Evolutionary conservation across 2,113 vertebrate genomes (phyloP), one percentile per base, ranked within the genome.

Genomic region (Malurus cyaneus): DNA sequence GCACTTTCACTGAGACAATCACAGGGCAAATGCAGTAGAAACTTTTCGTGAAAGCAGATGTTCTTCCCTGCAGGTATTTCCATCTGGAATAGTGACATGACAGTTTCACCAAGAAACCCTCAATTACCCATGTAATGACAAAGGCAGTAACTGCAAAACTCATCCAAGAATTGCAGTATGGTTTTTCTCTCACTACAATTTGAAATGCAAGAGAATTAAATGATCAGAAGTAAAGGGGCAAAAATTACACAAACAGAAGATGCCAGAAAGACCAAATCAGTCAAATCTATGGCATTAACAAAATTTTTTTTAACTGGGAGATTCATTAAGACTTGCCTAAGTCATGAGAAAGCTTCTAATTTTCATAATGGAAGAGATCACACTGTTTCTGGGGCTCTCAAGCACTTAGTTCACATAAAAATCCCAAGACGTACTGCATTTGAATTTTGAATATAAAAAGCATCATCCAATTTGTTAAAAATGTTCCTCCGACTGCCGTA

Each of bases 391-490:
- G 49, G 41, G 52, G 19, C 47, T 86, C 67, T 28, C 52, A 73
- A 66, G 41, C 1, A 1, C 56, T 44, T 26, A 19, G 46, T 65
- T 69, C 0, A 0, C 39, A 66, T 14, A 50, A 11, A 77, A 92
- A 23, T 60, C 50, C 60, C 61, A 66, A 21, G 8, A 47, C 16
- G 78, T 29, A 36, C 26, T 60, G 52, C 20, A 41, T 56, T 28
- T 88, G 41, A 90, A 67, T 89, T 74, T 50, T 88, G 64, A 89
- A 92, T 49, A 72, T 14, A 73, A 67, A 88, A 76, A 5, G 25
- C 39, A 77, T 80, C 41, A 72, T 88, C 29, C 66, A 64, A 31
- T 91, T 87, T 90, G 64, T 88, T 93, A 29, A 72, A 91, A 94
- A 92, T 42, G 21, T 80, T 95, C 73, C 79, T 78, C 62, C 1